phyloP scores from a whole-genome alignment of 2,888 invertebrate genomes.

The Leucophenga montana region DNA sequence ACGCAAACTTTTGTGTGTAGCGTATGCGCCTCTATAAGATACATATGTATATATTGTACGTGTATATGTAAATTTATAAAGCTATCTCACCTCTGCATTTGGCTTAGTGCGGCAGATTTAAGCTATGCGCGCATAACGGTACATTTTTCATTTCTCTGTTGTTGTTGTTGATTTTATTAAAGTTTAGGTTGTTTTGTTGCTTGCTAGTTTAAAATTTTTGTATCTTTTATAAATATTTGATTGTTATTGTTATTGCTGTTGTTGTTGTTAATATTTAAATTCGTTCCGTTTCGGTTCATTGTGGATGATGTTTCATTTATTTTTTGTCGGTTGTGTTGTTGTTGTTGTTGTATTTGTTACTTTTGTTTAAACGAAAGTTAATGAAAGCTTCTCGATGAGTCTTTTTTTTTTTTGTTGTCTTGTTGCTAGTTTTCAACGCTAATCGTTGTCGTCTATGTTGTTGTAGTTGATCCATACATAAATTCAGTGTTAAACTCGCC shows the following conservation, averaged over 20 bases:
- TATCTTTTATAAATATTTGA: not conserved
- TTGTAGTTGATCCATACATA: too few relatives aligned
- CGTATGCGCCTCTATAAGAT: conserved; percentile 40
- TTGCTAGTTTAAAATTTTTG: too few relatives aligned
- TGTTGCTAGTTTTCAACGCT: not conserved
- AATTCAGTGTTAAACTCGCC: too few relatives aligned
- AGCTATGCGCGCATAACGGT: conserved; percentile 1
- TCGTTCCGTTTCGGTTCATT: conserved; percentile 1
- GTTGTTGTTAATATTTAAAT: conserved; percentile 4
- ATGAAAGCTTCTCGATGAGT: conserved; percentile 40
- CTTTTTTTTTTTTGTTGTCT: conserved; percentile 27
- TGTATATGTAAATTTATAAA: not conserved
- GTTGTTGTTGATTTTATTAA: not conserved
- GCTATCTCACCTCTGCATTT: conserved; percentile 24
- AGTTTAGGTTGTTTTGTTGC: too few relatives aligned
- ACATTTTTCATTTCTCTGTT: conserved; percentile 12
- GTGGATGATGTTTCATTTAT: conserved; percentile 12
- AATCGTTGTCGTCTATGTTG: too few relatives aligned
- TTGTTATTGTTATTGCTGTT: conserved; percentile 10
- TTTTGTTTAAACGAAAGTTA: conserved; percentile 22
- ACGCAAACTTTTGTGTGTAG: conserved; percentile 46
- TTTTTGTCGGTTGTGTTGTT: too few relatives aligned
- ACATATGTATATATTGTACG: conserved; percentile 37
- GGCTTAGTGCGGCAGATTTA: not conserved
- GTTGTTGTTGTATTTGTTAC: not conserved